phyloP scores from a whole-genome alignment of 2,888 invertebrate species.

The Netelia fuscicornis region DNA sequence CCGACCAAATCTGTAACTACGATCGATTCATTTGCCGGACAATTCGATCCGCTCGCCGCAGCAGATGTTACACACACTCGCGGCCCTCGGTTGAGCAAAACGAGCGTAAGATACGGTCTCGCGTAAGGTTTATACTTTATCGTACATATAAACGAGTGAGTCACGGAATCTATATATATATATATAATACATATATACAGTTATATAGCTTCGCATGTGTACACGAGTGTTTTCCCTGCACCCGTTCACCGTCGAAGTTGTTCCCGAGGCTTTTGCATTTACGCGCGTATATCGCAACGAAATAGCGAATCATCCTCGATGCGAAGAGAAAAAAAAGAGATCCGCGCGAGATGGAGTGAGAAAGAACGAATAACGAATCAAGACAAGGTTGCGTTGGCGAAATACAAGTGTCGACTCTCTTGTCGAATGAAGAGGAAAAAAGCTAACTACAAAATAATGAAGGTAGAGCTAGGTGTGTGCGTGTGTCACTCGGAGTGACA shows the following conservation, averaged over 20 bases:
- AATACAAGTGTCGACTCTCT: constrained; percentile 58
- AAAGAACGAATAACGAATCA: constrained; percentile 12
- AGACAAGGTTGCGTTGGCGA: constrained; percentile 2
- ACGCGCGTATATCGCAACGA: constrained; percentile 64
- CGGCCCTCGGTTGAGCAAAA: constrained; percentile 37
- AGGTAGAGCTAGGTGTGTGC: constrained; percentile 66
- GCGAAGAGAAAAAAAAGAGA: constrained; percentile 56
- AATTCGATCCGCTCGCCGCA: constrained; percentile 75
- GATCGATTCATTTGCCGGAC: constrained; percentile 76
- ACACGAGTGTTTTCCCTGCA: constrained; percentile 24
- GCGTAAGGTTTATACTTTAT: constrained; percentile 49
- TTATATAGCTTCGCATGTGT: neutral
- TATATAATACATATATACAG: neutral
- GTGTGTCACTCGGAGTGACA: constrained; percentile 42
- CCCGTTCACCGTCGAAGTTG: constrained; percentile 35
- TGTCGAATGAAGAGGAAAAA: constrained; percentile 69
- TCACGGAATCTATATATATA: constrained; percentile 34
- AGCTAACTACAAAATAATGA: constrained; percentile 81
- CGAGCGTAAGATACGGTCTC: constrained; percentile 54
- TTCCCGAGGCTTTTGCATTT: constrained; percentile 13
- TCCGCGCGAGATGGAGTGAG: neutral
- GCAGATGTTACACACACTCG: constrained; percentile 73
- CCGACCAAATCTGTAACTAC: constrained; percentile 44
- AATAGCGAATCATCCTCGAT: constrained; percentile 80
- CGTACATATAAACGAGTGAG: constrained; percentile 34